phyloP scores from a whole-genome alignment of 2,888 invertebrate genomes.

The Pocota personata region DNA sequence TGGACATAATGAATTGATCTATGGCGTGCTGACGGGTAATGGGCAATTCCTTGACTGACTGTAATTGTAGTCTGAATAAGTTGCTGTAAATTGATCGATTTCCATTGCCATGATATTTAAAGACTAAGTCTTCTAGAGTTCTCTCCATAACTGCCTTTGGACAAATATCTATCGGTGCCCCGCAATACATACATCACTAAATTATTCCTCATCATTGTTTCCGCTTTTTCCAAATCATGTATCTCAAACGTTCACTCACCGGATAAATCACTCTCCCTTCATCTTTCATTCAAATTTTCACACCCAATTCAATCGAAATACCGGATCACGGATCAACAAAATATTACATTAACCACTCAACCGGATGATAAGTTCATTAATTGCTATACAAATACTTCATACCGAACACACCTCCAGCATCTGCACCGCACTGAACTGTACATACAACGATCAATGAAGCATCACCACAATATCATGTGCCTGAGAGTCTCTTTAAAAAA shows the following conservation, averaged over 20 bases:
- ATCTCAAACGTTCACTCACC: not conserved
- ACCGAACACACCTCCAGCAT: conserved; percentile 34
- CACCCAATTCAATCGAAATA: conserved; percentile 4
- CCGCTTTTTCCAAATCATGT: not conserved
- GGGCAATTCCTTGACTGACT: no score
- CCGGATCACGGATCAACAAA: conserved; percentile 14
- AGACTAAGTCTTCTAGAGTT: no score
- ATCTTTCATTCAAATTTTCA: not conserved
- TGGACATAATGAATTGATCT: no score
- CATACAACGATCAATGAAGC: not conserved
- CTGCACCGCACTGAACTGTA: not conserved
- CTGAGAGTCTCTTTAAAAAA: conserved; percentile 5
- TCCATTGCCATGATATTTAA: no score
- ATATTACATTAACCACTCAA: conserved; percentile 24
- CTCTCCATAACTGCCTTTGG: no score
- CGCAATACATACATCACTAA: not conserved
- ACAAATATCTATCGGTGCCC: no score
- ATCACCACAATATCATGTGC: not conserved
- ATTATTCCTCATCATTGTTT: not conserved
- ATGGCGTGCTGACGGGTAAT: no score
- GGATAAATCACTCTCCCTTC: not conserved
- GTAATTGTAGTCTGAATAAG: no score
- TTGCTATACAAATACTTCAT: conserved; percentile 27
- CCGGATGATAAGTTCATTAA: conserved; percentile 34
- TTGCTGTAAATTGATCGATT: no score